Evolutionary conservation across 2,888 invertebrate species (phyloP), one percentile per base, ranked within the genome.

Genomic region (Epinotia bilunana): DNA sequence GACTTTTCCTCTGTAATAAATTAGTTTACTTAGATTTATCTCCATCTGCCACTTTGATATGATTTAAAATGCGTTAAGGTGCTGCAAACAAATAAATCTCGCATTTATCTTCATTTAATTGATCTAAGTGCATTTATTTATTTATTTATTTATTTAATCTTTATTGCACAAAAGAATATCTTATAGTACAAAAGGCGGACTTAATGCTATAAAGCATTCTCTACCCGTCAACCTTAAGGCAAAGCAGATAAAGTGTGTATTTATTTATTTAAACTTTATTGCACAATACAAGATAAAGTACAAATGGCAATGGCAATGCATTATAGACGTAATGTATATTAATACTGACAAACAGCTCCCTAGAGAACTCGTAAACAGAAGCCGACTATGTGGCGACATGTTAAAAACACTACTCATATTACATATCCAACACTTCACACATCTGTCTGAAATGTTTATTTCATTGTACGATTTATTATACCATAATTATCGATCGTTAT

Each of bases 371-470:
- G 76, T 79, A 79, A 76, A 79, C 77, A 73, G 64, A 57, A 60
- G 72, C 77, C 79, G 81, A 80, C 82, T 80, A 79, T 79, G 78
- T 80, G 80, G 78, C 81, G 80, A 80, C 83, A 80, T 70, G 69
- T 79, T 80, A 83, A 81, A 84, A 85, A 87, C 83, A 85, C 83
- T 82, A 39, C 0, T 7, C 9, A 80, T 80, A 79, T 80, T 80
- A 83, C 83, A 85, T 77, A 80, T 67, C 71, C 73, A 33, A 86
- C 83, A 83, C 83, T 83, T 79, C 81, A 39, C 39, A 39, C 39
- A 78, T 78, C 87, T 61, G 18, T 61, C 39, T 61, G 86, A 88
- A 89, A 89, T 87, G 88, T 88, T 87, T 83, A 84, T 83, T 89
- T 89, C 87, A 60, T 28, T 60, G 58, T 20, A n/a, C 13, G 53